Base-by-base conservation (phyloP, 1,140 invertebrate species). In the Lethocerus indicus region DNA sequence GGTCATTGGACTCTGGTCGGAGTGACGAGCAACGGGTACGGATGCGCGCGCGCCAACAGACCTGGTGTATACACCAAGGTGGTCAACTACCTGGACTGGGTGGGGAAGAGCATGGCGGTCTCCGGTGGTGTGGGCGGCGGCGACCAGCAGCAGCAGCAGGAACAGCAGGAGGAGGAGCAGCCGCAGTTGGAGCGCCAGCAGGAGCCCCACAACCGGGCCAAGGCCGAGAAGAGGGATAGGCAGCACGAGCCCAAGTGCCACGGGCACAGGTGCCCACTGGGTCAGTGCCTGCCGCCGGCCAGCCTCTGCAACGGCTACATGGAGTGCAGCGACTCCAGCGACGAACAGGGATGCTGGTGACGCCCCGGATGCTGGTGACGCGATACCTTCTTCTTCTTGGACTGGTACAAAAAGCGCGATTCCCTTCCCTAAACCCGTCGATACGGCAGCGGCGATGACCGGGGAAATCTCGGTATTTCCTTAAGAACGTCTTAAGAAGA, bases 31-130 rank as follows among this genome's bases (percentile, higher is more conserved):
- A 87, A 91, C 68, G 89, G 90, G 0, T 85, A 86, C 59, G 84
- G 85, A 0, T 90, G 87, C 60, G 87, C 85, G 1, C 71, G 81
- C 50, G 78, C 81, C 1, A 82, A 84, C 61, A 67, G 83, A 25
- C 87, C 87, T 2, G 87, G 87, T 2, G 85, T 91, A 39, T 92
- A 91, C 66, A 89, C 87, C 0, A 86, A 87, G 63, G 84, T 88
- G 4, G 68, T 78, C 49, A 73, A 83, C 59, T 86, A 87, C 62
- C 62, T 87, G 16, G 71, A 75, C 28, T 88, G 83, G 78, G 83
- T 88, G 24, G 16, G 49, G 14, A 54, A 28, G 7, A 51, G 51
- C n/a, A 41, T 23, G 27, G 40, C 23, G 18, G 20, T 9, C n/a
- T 5, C 26, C 26, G 28, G 16, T 12, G 47, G n/a, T 18, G 45